phyloP scores from a whole-genome alignment of 1,140 invertebrate genomes.

The Plectus sambesii region DNA sequence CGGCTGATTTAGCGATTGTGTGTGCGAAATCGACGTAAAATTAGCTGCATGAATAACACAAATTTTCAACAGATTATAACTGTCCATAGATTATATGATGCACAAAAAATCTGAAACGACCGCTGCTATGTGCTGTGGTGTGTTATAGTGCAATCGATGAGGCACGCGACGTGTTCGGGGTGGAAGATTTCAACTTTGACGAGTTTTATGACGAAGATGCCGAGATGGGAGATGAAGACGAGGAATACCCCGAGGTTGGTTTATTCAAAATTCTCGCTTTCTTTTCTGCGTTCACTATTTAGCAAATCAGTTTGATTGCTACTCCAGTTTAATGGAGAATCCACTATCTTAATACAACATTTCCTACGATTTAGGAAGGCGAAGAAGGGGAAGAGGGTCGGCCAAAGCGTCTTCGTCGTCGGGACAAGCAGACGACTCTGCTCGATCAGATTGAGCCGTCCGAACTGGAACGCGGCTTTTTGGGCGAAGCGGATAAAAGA shows the following conservation, averaged over 20 bases:
- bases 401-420: conserved; percentile 23
- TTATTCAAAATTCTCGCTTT: conserved; percentile 42
- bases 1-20: too few species aligned
- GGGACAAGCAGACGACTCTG: conserved; percentile 58
- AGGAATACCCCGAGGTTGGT: conserved; percentile 62
- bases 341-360: conserved; percentile 1
- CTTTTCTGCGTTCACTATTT: conserved; percentile 1
- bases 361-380: conserved; percentile 41
- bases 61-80: too few species aligned
- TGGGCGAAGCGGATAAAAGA: conserved; percentile 84
- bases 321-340: too few species aligned
- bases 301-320: too few species aligned
- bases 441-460: conserved; percentile 73
- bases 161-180: conserved; percentile 97
- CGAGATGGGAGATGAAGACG: conserved; percentile 52
- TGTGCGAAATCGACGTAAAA: too few species aligned
- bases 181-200: conserved; percentile 86
- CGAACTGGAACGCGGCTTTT: conserved; percentile 86
- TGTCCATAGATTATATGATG: too few species aligned
- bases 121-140: too few species aligned
- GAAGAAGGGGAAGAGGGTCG: conserved; percentile 47
- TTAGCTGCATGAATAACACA: too few species aligned
- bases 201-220: conserved; percentile 61
- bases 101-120: too few species aligned
- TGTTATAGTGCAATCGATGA: conserved; percentile 73